Percentiles rank a stretch among this genome's conserved stretches.
phyloP scores from a whole-genome alignment of 1,140 invertebrate species.

The Drosophila sechellia region DNA sequence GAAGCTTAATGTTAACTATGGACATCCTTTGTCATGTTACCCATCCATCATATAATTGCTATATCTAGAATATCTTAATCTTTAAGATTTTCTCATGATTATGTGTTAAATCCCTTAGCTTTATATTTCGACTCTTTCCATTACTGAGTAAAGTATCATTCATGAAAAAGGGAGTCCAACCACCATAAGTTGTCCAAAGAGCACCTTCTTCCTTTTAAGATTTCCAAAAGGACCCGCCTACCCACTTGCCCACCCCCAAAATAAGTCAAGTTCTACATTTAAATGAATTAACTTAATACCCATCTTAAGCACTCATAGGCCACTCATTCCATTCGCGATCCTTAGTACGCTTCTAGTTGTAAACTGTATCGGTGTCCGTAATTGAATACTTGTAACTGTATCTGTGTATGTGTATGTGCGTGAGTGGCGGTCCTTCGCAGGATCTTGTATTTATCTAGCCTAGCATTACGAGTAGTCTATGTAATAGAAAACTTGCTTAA shows the following conservation, averaged over 20 bases:
- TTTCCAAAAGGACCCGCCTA: constrained; percentile 1
- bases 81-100: no score
- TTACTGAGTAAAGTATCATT: neutral
- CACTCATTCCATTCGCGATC: constrained; percentile 37
- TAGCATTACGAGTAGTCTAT: constrained; percentile 56
- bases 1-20: neutral
- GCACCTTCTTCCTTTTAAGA: neutral
- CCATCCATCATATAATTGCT: no score
- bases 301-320: constrained; percentile 19
- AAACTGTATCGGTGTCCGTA: constrained; percentile 65
- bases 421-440: constrained; percentile 20
- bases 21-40: neutral
- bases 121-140: neutral
- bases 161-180: neutral
- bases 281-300: constrained; percentile 43
- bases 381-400: constrained; percentile 56
- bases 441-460: constrained; percentile 49
- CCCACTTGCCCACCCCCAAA: constrained; percentile 5
- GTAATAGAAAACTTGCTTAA: constrained; percentile 65
- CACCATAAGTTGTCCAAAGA: neutral
- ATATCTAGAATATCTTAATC: no score
- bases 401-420: constrained; percentile 51
- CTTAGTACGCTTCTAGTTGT: constrained; percentile 72
- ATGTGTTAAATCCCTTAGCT: no score
- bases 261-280: constrained; percentile 45